Base-by-base conservation (phyloP, 1,140 invertebrate species). In the Apis cerana region DNA sequence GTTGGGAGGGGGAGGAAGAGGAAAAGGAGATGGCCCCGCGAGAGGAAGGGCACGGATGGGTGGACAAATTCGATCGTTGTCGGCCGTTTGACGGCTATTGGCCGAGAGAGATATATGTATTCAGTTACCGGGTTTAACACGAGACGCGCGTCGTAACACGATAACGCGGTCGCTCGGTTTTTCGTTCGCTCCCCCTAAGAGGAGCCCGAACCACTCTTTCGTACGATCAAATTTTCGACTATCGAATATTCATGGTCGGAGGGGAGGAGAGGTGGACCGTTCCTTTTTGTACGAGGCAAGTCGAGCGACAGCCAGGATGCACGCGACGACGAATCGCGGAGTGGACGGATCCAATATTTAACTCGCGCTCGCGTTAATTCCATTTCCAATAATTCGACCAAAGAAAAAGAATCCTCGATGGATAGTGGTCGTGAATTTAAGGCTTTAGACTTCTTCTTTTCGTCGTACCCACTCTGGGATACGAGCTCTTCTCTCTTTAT, bases 11-110 rank as follows among this genome's bases (percentile, higher is more conserved):
- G 11, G n/a, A 19, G 71, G 59, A 56, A 43, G 65, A 43, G 62
- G 59, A 68, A 67, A 82, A 56, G 43, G 69, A 74, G 72, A 27
- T 74, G 50, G 65, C 50, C 33, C 0, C 33, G 70, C 27, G 77
- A 52, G 77, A 64, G 23, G 72, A 70, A 61, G 84, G 75, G 65
- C 64, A 91, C 87, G 88, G 82, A 71, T 89, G 86, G 82, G 70
- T 88, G 90, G 76, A 90, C 88, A 91, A 92, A 92, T 92, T 92
- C 86, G 91, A 92, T 92, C 89, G 90, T 92, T 92, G 89, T 91
- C 91, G 85, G 84, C 79, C 85, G 82, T 91, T 92, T 91, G 91
- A 92, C 91, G 86, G 87, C 90, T 90, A 91, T 92, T 91, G 88
- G 88, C 62, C 87, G 90, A 43, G 33, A 43, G 33, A 43, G 89